Base-by-base conservation (phyloP, 2,797 vertebrate genomes). In the Pampus argenteus region DNA sequence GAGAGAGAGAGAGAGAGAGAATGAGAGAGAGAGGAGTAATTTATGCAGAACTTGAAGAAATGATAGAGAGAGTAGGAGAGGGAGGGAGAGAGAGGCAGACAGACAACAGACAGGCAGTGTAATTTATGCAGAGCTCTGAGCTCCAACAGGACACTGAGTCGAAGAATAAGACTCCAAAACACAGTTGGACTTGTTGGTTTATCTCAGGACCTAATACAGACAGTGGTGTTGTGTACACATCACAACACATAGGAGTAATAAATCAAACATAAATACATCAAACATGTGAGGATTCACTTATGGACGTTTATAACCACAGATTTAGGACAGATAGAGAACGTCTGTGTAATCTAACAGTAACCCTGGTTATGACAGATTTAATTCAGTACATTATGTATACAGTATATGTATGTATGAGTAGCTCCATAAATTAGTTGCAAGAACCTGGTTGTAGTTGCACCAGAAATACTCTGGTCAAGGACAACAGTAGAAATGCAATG, bases 21-120 rank as follows among this genome's bases (percentile, higher is more conserved):
- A 67, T 31, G 52, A 49, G 17, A 74, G 59, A 61, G 61, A 29
- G 54, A 77, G 82, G 36, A 66, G 74, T 87, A 88, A 90, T 90
- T 83, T 90, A 91, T 90, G 88, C 83, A 74, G 66, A 89, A 86
- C 61, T 87, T 86, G 67, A 85, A 86, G 70, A 86, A 86, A 76
- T 79, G 78, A 86, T 85, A 13, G 78, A 79, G 63, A 44, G 72
- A 78, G 79, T 10, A 47, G 52, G 72, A 50, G 20, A 71, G 65
- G 36, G 76, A 75, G 69, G 36, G 52, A 49, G 17, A 74, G 59
- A 61, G 51, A 63, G 47, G 51, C 65, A 85, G 85, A 86, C 77
- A 86, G 75, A 83, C 78, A 83, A 80, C 75, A 87, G 78, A 79
- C 82, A 78, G 49, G 57, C 77, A 57, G 47, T 25, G 64, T 88